A percentile compares a stretch with the other conserved stretches of the same genome.
Evolutionary conservation across 2,888 invertebrate species (phyloP).

Genomic region (Agrochola macilenta): DNA sequence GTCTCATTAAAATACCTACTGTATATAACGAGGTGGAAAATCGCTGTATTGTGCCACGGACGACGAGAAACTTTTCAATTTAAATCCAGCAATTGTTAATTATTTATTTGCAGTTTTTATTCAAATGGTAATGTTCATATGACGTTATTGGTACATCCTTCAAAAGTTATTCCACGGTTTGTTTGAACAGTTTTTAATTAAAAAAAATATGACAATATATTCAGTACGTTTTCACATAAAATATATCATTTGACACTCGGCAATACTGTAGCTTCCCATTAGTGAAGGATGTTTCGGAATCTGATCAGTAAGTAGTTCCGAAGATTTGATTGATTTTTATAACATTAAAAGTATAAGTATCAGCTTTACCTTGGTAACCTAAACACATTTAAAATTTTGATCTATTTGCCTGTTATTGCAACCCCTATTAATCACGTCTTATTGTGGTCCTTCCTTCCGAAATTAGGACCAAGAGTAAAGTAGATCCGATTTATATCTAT

Average conservation of each 20-base stretch:
- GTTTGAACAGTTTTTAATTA: background rate
- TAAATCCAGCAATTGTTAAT: constrained; percentile 21
- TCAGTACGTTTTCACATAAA: too few relatives aligned
- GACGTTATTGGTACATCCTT: constrained; percentile 28
- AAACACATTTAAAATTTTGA: background rate
- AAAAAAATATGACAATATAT: too few relatives aligned
- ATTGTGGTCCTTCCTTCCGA: background rate
- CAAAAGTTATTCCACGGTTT: background rate
- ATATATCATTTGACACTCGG: too few relatives aligned
- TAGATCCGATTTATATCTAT: background rate
- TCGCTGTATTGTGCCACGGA: background rate
- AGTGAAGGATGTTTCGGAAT: too few relatives aligned
- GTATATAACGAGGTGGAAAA: constrained; percentile 27
- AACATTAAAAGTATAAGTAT: too few relatives aligned
- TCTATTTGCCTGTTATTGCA: background rate
- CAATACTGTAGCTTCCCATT: too few relatives aligned
- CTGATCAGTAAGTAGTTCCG: too few relatives aligned
- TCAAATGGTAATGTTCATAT: constrained; percentile 31
- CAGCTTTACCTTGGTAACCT: background rate
- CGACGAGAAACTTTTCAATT: constrained; percentile 12
- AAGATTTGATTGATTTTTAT: too few relatives aligned
- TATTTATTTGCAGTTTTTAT: constrained; percentile 30
- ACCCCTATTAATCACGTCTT: background rate
- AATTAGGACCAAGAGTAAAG: background rate
- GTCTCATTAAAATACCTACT: constrained; percentile 3